Conservation (phyloP, 2,888 invertebrate species). For the Apoda limacodes region DNA sequence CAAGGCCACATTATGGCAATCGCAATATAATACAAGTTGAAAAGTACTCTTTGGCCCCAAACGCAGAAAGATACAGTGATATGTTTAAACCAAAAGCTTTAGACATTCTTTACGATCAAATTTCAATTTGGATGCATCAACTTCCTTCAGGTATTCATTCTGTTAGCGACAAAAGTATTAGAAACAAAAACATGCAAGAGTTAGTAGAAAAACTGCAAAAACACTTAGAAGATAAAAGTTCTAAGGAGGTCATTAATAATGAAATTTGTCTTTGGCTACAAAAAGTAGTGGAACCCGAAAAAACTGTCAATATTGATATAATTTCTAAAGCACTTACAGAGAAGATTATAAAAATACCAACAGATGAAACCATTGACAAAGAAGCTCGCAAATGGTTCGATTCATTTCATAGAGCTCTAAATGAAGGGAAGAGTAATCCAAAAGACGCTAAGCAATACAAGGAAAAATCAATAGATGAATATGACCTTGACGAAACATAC, state of each 20-base stretch:
- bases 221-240: conserved; percentile 22
- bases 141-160: conserved; percentile 29
- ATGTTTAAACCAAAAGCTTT: conserved; percentile 11
- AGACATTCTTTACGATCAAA: conserved; percentile 30
- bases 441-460: conserved; percentile 7
- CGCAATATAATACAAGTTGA: conserved; percentile 28
- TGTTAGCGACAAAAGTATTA: conserved; percentile 19
- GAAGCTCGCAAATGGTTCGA: conserved; percentile 15
- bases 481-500: conserved; percentile 28
- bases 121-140: conserved; percentile 39
- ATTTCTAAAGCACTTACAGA: conserved; percentile 27
- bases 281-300: conserved; percentile 23
- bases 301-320: conserved; percentile 23
- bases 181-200: conserved; percentile 26
- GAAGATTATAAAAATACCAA: conserved; percentile 26
- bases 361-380: conserved; percentile 20
- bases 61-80: conserved; percentile 18
- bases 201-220: conserved; percentile 28
- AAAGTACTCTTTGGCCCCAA: conserved; percentile 18
- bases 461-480: conserved; percentile 1
- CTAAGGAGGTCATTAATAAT: conserved; percentile 23
- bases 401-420: conserved; percentile 9
- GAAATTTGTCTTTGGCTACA: conserved; percentile 29
- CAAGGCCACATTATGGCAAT: conserved; percentile 28
- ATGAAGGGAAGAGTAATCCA: conserved; percentile 10